Conservation (phyloP, 2,888 invertebrate genomes). For the Agonum fuliginosum region DNA sequence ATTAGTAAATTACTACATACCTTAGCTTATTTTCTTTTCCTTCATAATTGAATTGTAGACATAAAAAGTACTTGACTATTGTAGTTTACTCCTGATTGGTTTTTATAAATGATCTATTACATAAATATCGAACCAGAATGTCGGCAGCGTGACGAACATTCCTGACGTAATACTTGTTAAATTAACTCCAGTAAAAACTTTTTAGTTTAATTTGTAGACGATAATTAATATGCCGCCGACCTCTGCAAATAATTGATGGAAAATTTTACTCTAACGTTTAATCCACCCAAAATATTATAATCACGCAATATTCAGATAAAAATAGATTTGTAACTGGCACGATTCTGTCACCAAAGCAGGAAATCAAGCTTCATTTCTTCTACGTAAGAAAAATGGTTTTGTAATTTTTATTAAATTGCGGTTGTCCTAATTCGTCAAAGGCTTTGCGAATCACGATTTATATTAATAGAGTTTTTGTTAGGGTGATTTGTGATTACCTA, state of each 20-base stretch:
- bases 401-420: slow-evolving; percentile 12
- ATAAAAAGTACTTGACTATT: too few relatives aligned
- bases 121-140: slow-evolving; percentile 17
- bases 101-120: slow-evolving; percentile 14
- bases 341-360: slow-evolving; percentile 3
- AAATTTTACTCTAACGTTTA: slow-evolving; percentile 4
- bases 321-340: slow-evolving; percentile 41
- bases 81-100: too few relatives aligned
- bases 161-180: background rate
- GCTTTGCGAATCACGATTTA: background rate
- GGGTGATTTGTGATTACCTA: background rate
- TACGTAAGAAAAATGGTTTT: slow-evolving; percentile 1
- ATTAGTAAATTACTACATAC: too few relatives aligned
- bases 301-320: slow-evolving; percentile 10
- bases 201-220: background rate
- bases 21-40: too few relatives aligned
- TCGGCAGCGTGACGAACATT: slow-evolving; percentile 6
- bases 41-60: too few relatives aligned
- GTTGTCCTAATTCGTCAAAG: background rate
- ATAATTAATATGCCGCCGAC: slow-evolving; percentile 9
- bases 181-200: background rate
- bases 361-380: background rate
- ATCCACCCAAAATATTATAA: background rate
- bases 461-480: background rate
- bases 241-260: background rate